Percentiles rank a stretch among this genome's conserved stretches.
These are phyloP conservation scores for Rhorus exstirpatorius DNA, from an alignment of 2,888 invertebrate species.

Conservation along the genomic window DNA sequence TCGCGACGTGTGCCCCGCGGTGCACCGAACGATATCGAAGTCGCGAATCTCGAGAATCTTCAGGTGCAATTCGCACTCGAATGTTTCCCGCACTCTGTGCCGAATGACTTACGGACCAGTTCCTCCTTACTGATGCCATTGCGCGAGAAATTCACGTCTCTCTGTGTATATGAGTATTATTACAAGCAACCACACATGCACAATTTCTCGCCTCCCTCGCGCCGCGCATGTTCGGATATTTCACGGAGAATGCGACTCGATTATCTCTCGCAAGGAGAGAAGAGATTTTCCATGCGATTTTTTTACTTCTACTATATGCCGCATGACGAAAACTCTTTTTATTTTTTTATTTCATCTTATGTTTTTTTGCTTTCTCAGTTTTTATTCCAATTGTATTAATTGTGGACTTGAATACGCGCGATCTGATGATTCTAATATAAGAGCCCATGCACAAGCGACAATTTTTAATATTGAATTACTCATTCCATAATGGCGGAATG, in stretches of 20 bases:
- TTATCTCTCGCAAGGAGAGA: conserved; percentile 70
- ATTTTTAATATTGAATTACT: no score
- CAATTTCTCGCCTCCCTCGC: conserved; percentile 66
- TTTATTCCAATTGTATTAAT: no score
- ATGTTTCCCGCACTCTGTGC: conserved; percentile 38
- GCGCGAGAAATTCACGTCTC: conserved; percentile 76
- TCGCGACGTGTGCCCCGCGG: conserved; percentile 59
- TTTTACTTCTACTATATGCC: conserved; percentile 12
- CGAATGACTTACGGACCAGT: conserved; percentile 82
- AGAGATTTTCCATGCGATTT: conserved; percentile 47
- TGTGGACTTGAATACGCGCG: no score
- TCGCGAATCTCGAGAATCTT: conserved; percentile 80
- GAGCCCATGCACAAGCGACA: no score
- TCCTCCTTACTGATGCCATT: conserved; percentile 83
- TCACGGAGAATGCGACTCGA: conserved; percentile 80
- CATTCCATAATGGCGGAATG: no score
- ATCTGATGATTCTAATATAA: no score
- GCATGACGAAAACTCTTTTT: conserved; percentile 3
- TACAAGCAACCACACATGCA: conserved; percentile 32
- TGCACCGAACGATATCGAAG: conserved; percentile 76
- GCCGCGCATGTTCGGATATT: conserved; percentile 65
- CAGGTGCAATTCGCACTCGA: conserved; percentile 73
- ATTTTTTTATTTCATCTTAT: no score
- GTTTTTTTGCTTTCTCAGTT: no score
- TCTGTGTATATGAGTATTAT: conserved; percentile 78